These are phyloP conservation scores for Hemitrygon akajei DNA, from an alignment of 2,797 vertebrate species.

Conservation along the genomic window DNA sequence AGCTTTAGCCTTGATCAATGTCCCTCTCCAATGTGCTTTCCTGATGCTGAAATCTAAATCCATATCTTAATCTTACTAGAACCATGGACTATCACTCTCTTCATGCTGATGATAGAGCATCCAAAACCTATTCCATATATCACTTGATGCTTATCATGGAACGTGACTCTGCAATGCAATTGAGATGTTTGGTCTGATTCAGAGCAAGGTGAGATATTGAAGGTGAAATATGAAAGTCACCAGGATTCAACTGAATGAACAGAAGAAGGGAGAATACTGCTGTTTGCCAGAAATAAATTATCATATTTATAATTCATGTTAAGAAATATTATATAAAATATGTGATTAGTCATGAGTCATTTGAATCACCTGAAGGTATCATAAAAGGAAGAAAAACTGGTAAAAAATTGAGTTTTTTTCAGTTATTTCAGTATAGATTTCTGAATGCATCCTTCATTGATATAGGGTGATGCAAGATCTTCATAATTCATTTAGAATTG, in stretches of 20 bases:
- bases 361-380: too few relatives aligned
- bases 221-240: slow-evolving; percentile 36
- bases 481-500: too few relatives aligned
- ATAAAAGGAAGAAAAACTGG: too few relatives aligned
- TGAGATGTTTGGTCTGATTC: slow-evolving; percentile 15
- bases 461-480: too few relatives aligned
- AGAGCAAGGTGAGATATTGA: slow-evolving; percentile 13
- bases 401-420: neutral
- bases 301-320: neutral
- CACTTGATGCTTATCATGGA: slow-evolving; percentile 27
- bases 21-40: neutral
- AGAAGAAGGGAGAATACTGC: neutral
- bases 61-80: slow-evolving; percentile 29
- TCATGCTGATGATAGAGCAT: neutral
- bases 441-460: neutral
- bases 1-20: slow-evolving; percentile 36
- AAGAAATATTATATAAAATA: too few relatives aligned
- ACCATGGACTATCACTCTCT: slow-evolving; percentile 30
- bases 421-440: neutral
- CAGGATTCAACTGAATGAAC: neutral
- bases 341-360: too few relatives aligned
- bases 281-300: neutral
- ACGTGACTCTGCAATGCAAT: slow-evolving; percentile 30
- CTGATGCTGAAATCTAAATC: slow-evolving; percentile 32
- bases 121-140: slow-evolving; percentile 25